These are phyloP conservation scores for Tetrax tetrax DNA, from an alignment of 2,113 vertebrate species.

Conservation along the genomic window DNA sequence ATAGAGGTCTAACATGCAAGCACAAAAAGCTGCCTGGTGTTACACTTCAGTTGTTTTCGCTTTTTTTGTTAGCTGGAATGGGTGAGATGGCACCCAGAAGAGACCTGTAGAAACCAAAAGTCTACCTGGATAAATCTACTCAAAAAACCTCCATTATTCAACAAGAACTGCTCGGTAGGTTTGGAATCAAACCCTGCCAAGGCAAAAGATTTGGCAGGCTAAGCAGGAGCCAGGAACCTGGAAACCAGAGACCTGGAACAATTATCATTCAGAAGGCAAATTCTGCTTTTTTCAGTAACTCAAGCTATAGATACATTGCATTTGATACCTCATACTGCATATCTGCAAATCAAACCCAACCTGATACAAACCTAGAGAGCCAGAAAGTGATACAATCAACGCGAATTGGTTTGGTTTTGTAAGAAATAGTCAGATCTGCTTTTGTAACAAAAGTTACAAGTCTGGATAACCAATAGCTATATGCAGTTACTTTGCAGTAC, in stretches of 20 bases:
- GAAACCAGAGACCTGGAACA: neutral
- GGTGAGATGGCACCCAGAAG: neutral
- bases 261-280: neutral
- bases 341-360: neutral
- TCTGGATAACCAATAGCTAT: neutral
- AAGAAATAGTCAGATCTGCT: neutral
- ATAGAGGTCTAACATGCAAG: neutral
- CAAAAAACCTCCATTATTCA: neutral
- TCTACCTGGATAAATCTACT: neutral
- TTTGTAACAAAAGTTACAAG: neutral
- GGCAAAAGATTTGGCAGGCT: neutral
- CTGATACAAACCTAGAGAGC: neutral
- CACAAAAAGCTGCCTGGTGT: neutral
- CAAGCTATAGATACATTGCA: neutral
- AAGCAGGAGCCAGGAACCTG: neutral
- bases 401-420: neutral
- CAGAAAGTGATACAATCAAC: neutral
- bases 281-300: neutral
- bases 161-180: neutral
- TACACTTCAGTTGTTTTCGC: neutral
- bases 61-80: neutral
- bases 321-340: neutral
- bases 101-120: neutral
- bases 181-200: neutral
- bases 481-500: neutral